These are phyloP conservation scores for Glareola pratincola DNA, from an alignment of 2,113 vertebrate genomes.

Conservation along the genomic window DNA sequence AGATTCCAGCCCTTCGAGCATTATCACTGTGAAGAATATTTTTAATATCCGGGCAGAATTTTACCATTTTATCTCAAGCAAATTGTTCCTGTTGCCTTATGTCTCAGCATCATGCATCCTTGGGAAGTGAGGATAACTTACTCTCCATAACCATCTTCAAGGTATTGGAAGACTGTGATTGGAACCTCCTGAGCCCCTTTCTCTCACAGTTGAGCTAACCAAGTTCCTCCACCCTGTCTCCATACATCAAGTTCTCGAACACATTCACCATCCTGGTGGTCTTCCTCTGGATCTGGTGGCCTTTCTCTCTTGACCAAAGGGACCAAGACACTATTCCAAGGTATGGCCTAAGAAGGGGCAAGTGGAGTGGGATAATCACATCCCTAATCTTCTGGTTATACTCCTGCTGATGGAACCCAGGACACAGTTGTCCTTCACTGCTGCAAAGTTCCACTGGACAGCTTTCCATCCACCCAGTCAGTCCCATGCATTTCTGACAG, in stretches of 20 bases:
- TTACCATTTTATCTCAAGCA: not conserved
- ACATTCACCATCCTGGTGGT: rapidly evolving
- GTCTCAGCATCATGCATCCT: not conserved
- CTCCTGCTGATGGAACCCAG: not conserved
- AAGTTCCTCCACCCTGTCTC: not conserved
- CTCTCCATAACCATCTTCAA: not conserved
- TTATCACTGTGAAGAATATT: not conserved
- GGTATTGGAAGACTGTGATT: not conserved
- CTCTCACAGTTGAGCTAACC: not conserved
- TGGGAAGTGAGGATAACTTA: not conserved
- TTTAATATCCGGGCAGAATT: not conserved
- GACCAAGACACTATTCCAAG: not conserved
- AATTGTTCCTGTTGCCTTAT: not conserved
- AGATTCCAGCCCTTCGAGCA: not conserved
- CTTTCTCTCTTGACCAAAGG: not conserved
- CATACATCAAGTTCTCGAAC: not conserved
- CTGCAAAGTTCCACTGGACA: not conserved
- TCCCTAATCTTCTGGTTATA: not conserved
- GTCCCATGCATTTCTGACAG: not conserved
- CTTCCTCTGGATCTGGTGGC: not conserved
- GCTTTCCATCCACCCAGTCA: not conserved
- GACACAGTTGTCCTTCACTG: not conserved
- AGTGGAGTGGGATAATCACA: not conserved
- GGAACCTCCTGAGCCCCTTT: not conserved
- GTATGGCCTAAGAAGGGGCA: not conserved